A percentile compares a stretch with the other conserved stretches of the same genome.
Evolutionary conservation across 2,113 vertebrate species (phyloP).

Genomic region (Furnarius figulus): DNA sequence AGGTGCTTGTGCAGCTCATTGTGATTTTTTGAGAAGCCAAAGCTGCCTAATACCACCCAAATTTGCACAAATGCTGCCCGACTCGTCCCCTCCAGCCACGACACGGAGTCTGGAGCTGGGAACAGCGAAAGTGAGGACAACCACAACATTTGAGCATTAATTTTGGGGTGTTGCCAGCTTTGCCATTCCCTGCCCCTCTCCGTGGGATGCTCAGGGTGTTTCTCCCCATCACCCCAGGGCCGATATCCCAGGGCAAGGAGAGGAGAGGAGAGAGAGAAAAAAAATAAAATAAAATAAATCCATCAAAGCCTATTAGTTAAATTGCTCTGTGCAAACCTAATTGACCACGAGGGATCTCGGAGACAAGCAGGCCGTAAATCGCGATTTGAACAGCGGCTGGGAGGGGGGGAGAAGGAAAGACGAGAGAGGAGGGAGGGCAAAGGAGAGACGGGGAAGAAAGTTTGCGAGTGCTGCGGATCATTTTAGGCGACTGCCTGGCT

Average conservation of each 20-base stretch:
- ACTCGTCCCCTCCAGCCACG: fast-evolving
- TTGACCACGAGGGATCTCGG: slow-evolving; percentile 32
- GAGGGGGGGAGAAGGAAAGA: neutral
- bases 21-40: neutral
- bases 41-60: neutral
- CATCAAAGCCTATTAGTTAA: slow-evolving; percentile 34
- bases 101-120: neutral
- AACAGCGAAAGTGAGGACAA: fast-evolving
- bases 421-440: no score
- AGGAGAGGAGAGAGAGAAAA: neutral
- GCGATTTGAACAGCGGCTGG: neutral
- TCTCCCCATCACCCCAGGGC: neutral
- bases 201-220: fast-evolving
- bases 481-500: neutral
- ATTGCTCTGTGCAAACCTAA: slow-evolving; percentile 35
- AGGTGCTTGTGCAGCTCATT: fast-evolving
- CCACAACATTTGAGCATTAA: neutral
- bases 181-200: neutral
- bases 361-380: slow-evolving; percentile 33
- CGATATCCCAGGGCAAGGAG: neutral
- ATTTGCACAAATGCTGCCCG: neutral
- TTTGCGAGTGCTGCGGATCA: neutral
- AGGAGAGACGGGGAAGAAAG: neutral
- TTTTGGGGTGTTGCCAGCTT: neutral
- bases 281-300: slow-evolving; percentile 34